Evolutionary conservation across 2,888 invertebrate species (phyloP), one percentile per base, ranked within the genome.

Genomic region (Candidula unifasciata): DNA sequence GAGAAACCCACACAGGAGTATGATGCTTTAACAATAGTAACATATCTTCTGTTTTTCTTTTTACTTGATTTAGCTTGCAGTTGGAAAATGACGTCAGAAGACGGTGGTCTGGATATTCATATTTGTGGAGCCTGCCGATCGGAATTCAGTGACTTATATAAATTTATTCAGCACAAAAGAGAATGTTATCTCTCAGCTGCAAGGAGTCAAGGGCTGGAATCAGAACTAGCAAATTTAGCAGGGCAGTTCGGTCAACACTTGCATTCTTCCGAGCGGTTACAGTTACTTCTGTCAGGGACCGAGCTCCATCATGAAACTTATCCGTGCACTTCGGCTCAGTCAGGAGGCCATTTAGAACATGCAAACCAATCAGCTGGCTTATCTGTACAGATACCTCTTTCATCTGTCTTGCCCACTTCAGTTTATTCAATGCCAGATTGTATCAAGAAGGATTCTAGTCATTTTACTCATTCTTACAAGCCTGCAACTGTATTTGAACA

Each of bases 81-180:
- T 16, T 33, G n/a, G 44, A 73, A 10, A 52, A 79, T 79, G 79
- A n/a, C 79, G 16, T 79, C 66, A 30, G 79, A 79, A 27, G 66
- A 44, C 52, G 16, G 27, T 37, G 54, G 68, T 10, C 54, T 64
- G 33, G 92, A 92, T 82, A 88, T 90, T 54, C 92, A 92, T 80
- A 92, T 92, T 37, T 92, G 92, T 89, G 92, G 92, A 30, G 86
- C 87, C 18, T 92, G 92, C 83, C 86, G 88, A n/a, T 85, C 88
- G 24, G 89, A 91, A 84, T 91, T 91, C 82, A 88, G 88, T 84
- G 88, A 90, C 87, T 88, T 91, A 10, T 88, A 87, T 10, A 78
- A 88, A 37, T 91, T 91, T 79, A 85, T 91, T 71, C 78, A 88
- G 13, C 92, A 92, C 88, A 92, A 92, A 83, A 88, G 88, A 33